Conservation (phyloP, 2,888 invertebrate species). For the Thymelicus sylvestris region DNA sequence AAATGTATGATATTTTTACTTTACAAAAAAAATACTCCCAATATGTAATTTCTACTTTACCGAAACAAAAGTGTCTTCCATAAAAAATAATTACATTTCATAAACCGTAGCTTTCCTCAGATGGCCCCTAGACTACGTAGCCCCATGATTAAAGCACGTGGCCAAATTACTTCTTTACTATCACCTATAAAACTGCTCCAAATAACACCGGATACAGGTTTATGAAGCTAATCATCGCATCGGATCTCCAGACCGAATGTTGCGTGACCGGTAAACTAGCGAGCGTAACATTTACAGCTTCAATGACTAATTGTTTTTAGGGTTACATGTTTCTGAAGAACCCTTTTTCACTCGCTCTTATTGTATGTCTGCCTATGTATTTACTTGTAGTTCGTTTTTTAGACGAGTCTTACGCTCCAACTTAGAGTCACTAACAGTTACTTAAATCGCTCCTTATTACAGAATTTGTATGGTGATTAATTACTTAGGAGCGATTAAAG, state of each 20-base stretch:
- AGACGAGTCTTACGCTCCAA: too few relatives aligned
- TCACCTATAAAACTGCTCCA: neutral
- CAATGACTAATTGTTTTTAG: slow-evolving; percentile 20
- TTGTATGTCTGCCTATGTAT: too few relatives aligned
- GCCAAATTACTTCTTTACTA: slow-evolving; percentile 3
- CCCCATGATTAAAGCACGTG: neutral
- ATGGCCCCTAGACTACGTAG: neutral
- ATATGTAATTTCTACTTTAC: too few relatives aligned
- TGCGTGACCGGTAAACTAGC: slow-evolving; percentile 28
- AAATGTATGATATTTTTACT: too few relatives aligned
- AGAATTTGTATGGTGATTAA: too few relatives aligned
- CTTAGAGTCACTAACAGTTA: too few relatives aligned
- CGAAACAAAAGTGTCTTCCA: too few relatives aligned
- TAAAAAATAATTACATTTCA: neutral
- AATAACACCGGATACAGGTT: slow-evolving; percentile 4
- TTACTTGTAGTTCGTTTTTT: too few relatives aligned
- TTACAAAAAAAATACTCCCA: too few relatives aligned
- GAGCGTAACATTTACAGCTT: slow-evolving; percentile 30
- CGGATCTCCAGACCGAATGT: slow-evolving; percentile 27
- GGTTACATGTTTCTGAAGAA: neutral
- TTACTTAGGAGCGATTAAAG: too few relatives aligned
- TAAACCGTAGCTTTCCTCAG: neutral
- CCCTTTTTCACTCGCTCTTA: too few relatives aligned
- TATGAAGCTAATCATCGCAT: slow-evolving; percentile 1
- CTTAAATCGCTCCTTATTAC: too few relatives aligned